Conservation (phyloP, 1,140 invertebrate species). For the Paracyclopina nana region DNA sequence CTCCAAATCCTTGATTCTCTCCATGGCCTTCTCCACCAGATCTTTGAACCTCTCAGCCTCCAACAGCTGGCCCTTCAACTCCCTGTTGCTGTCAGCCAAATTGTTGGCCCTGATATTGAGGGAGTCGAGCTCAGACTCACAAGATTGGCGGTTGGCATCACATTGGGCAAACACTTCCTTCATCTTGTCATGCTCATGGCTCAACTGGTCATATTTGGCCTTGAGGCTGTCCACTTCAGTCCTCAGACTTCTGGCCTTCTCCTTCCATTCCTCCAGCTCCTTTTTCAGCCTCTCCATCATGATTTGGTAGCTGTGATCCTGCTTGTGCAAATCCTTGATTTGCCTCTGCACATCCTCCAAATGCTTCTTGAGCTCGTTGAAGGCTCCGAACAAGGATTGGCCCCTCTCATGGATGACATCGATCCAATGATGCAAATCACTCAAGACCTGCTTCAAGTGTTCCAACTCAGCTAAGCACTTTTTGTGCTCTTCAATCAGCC, state of each 20-base stretch:
- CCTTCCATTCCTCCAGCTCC: conserved; percentile 5
- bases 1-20: not conserved
- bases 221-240: not conserved
- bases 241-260: not conserved
- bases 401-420: conserved; percentile 4
- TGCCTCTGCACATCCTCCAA: conserved; percentile 2
- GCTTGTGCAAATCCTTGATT: not conserved
- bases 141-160: not conserved
- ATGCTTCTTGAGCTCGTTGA: conserved; percentile 1
- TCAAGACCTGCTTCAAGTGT: not conserved
- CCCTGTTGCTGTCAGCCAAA: not conserved
- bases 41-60: not conserved
- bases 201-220: not conserved
- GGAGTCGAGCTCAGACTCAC: not conserved
- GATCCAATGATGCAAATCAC: not conserved
- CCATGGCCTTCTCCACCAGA: not conserved
- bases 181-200: conserved; percentile 3
- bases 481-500: conserved; percentile 4
- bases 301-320: not conserved
- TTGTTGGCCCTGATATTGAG: not conserved
- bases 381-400: not conserved
- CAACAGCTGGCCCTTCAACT: conserved; percentile 3
- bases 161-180: not conserved
- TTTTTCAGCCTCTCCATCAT: conserved; percentile 3
- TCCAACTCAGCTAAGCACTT: conserved; percentile 4